Base-by-base conservation (phyloP, 2,113 vertebrate species). In the Pheucticus melanocephalus region DNA sequence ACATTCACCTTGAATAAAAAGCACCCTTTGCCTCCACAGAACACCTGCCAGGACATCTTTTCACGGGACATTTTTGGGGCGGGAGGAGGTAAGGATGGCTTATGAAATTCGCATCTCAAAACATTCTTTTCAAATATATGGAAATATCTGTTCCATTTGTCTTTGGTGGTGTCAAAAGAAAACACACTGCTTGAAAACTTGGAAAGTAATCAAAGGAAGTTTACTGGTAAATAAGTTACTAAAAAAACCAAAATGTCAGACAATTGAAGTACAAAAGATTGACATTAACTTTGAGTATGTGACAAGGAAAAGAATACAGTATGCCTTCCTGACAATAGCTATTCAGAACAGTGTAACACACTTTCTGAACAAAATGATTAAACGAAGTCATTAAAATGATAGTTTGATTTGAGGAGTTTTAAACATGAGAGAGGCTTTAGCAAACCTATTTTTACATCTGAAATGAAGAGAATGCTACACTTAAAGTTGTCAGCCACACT, bases 331-430 rank as follows among this genome's bases (percentile, higher is more conserved):
- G 56, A 81, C 64, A 92, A 60, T 2, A 53, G 61, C 50, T 88
- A n/a, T 79, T 56, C 69, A 60, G 51, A 70, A 78, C 4, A 91
- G 10, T 5, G 10, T n/a, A 90, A 47, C 17, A 37, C 23, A 80
- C 53, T 80, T 91, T 92, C 72, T 72, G 57, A 90, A 88, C n/a
- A 90, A 93, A 92, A 88, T 45, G 4, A 94, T 82, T 86, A 88
- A 77, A 95, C 0, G 1, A 90, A 92, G 20, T 57, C n/a, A 82
- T 76, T 90, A 83, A 85, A 85, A 91, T 51, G 5, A 86, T 54
- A 75, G 71, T 39, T 92, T 53, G 57, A 71, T 68, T 75, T 48
- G 16, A 78, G 37, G 35, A 90, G 17, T 83, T 86, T 95, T 69
- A 94, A 87, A 85, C 51, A 79, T 25, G 25, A 64, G 28, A 73